These are phyloP conservation scores for Noctua fimbriata DNA, from an alignment of 2,888 invertebrate species.

Conservation along the genomic window DNA sequence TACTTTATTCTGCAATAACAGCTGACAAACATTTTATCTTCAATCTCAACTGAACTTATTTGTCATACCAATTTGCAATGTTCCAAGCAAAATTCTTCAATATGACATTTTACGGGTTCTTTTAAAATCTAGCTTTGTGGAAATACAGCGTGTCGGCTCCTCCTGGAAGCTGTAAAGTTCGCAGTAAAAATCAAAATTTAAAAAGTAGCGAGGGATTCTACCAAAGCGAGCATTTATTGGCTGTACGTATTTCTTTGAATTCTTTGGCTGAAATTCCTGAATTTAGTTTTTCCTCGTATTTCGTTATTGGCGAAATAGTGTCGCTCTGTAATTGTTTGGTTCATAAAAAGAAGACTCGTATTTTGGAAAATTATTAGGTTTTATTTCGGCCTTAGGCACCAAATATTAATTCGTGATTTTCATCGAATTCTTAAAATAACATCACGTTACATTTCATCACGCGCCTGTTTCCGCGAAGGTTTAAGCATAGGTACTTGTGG, in stretches of 20 bases:
- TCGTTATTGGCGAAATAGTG: conserved; percentile 17
- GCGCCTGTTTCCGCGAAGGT: not conserved
- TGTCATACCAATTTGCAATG: conserved; percentile 6
- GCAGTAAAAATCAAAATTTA: conserved; percentile 46
- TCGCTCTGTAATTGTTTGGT: not conserved
- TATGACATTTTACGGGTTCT: conserved; percentile 35
- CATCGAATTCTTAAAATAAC: not conserved
- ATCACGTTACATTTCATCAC: not conserved
- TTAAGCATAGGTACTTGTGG: not conserved
- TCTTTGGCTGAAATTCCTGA: conserved; percentile 10
- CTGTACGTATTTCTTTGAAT: conserved; percentile 23
- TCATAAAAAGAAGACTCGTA: not conserved
- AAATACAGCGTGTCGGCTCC: conserved; percentile 16
- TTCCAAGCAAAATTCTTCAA: conserved; percentile 5
- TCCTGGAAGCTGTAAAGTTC: conserved; percentile 48
- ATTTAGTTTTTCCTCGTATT: conserved; percentile 15
- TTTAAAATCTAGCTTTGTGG: conserved; percentile 47
- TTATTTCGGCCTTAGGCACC: not conserved
- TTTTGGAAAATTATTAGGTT: not conserved
- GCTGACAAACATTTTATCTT: conserved; percentile 2
- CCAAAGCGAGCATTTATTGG: conserved; percentile 24
- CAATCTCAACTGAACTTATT: not conserved
- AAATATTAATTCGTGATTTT: not conserved
- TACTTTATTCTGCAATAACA: not conserved
- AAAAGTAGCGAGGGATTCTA: conserved; percentile 35